Evolutionary conservation across 2,888 invertebrate genomes (phyloP), one percentile per base, ranked within the genome.

Genomic region (Euclidia mi): DNA sequence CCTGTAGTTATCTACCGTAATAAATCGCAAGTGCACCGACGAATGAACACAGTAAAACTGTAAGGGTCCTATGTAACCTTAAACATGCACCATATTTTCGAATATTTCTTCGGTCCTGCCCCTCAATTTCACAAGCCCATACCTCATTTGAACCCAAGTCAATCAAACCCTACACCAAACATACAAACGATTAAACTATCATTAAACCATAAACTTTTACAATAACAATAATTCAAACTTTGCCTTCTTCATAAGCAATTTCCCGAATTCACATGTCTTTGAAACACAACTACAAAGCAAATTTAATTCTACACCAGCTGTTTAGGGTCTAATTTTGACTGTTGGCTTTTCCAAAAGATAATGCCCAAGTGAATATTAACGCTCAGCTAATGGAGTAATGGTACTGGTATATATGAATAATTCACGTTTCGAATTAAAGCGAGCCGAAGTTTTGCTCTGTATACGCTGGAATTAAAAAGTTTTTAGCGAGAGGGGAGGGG

Each of bases 381-480:
- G 73, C 67, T 56, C 52, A 60, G 71, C 72, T 84, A 82, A 84
- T 81, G 82, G 79, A 78, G 84, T 84, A 79, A 82, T 78, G 77
- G 74, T 63, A 70, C 70, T 68, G 73, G 64, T 75, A 69, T 69
- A 67, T 80, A 82, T 85, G 81, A 85, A 85, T 84, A 79, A 84
- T 85, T 82, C 79, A 79, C 71, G 76, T 75, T 78, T 81, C 66
- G 79, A 81, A 84, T 84, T 79, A 79, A 79, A 78, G 67, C 74
- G 74, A 62, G 56, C 53, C 76, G 20, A 78, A 80, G 73, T 82
- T 82, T 77, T 76, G 78, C 76, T 76, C 76, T 76, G 82, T 79
- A 82, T 78, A 77, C 80, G 74, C 71, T 79, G 76, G 74, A 81
- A 82, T 85, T 79, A 75, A 81, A 81, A 84, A 83, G 75, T 82